Conservation (phyloP, 2,888 invertebrate genomes). For the Lepidonotus clava region DNA sequence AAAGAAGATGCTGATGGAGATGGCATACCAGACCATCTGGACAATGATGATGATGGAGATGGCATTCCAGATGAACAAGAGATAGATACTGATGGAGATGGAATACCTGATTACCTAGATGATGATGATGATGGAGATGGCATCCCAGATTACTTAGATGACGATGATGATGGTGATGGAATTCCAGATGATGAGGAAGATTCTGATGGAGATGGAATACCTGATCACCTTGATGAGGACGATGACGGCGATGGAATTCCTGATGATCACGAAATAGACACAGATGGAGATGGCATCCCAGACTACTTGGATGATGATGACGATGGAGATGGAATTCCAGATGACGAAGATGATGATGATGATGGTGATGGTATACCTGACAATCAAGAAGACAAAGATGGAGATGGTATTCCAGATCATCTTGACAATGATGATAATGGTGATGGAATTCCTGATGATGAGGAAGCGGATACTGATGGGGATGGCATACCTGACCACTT, state of each 20-base stretch:
- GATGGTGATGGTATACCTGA: conserved; percentile 65
- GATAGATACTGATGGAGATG: conserved; percentile 75
- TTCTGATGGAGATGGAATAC: conserved; percentile 66
- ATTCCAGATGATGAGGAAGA: conserved; percentile 71
- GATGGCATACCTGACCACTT: conserved; percentile 67
- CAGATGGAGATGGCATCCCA: conserved; percentile 67
- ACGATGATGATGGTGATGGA: conserved; percentile 60
- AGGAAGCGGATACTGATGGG: conserved; percentile 64
- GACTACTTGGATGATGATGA: conserved; percentile 59
- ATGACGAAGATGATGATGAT: conserved; percentile 71
- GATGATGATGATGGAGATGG: conserved; percentile 64
- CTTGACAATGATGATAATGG: conserved; percentile 66
- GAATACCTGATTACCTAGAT: conserved; percentile 69
- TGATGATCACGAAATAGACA: conserved; percentile 63
- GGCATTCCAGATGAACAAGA: conserved; percentile 66
- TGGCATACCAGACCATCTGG: conserved; percentile 60
- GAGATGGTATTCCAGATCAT: conserved; percentile 68
- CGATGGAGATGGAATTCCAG: conserved; percentile 69
- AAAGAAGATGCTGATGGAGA: conserved; percentile 66
- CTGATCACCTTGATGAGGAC: conserved; percentile 62
- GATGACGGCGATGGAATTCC: conserved; percentile 67
- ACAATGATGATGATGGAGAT: conserved; percentile 72
- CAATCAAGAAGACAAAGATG: conserved; percentile 66
- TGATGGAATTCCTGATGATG: conserved; percentile 68
- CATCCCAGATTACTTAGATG: conserved; percentile 64